Conservation (phyloP, 23 tunicate species). For the Ascidia mentula region DNA sequence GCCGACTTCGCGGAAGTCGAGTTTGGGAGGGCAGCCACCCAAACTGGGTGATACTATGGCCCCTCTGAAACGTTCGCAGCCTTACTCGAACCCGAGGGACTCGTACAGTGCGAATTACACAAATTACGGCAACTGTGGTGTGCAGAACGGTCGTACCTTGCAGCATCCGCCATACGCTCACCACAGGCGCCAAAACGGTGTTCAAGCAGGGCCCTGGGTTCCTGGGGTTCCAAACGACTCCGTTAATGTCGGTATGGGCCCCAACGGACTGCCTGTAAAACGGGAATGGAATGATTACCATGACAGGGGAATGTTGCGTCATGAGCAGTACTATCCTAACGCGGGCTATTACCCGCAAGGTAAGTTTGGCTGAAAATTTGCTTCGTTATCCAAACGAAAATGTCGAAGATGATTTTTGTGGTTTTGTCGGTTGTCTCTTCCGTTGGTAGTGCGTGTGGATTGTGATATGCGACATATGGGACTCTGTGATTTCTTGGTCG, state of each 20-base stretch:
- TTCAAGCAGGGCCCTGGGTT: background rate
- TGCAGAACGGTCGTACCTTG: background rate
- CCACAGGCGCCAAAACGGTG: background rate
- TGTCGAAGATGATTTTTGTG: background rate
- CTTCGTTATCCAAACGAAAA: background rate
- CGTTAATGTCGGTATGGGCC: background rate
- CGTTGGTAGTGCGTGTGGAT: background rate
- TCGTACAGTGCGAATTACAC: background rate
- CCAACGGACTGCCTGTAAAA: conserved; percentile 23
- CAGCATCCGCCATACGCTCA: background rate
- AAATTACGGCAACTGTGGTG: background rate
- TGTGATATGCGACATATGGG: background rate
- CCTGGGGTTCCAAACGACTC: background rate
- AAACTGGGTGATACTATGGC: background rate
- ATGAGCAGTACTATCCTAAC: background rate
- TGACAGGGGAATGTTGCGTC: background rate
- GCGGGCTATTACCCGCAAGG: background rate
- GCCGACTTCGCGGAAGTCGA: background rate
- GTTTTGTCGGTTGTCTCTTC: background rate
- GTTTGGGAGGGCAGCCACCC: background rate
- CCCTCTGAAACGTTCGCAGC: background rate
- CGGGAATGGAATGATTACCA: conserved; percentile 41
- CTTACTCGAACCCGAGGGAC: background rate
- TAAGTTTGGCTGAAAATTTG: background rate
- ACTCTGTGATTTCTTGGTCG: background rate